Base-by-base conservation (phyloP, 2,797 vertebrate genomes). In the Myotis myotis region DNA sequence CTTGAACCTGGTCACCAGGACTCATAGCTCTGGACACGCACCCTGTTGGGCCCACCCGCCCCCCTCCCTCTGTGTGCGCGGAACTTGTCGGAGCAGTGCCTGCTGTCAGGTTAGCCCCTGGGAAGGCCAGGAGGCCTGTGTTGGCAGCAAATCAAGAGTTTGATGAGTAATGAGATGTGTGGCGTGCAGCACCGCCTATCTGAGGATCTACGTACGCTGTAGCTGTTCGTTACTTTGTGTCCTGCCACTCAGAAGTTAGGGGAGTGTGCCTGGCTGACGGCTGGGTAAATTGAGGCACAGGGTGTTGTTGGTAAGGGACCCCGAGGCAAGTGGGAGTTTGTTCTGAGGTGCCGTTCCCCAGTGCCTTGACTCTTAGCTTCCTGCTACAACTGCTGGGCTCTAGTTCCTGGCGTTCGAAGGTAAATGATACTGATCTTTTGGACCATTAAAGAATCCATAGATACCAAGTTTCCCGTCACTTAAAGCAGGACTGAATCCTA, bases 101-200 rank as follows among this genome's bases (percentile, higher is more conserved):
- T 90, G 78, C 74, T 78, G 80, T 85, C 88, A 55, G 76, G 71
- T 55, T 92, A 90, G 88, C 91, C 95, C 66, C 20, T 85, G 62
- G 91, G 90, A 93, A 82, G 93, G 89, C 76, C 17, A 30, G 71
- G 93, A 94, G 87, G 68, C 74, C 51, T 23, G 64, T 71, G 25
- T 75, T 88, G 96, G 90, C 95, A 70, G 76, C 93, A 93, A 70
- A 91, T 74, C 91, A 94, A 89, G 91, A 97, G 94, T 90, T 70
- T 81, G 82, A 64, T 76, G 93, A 91, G 64, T 92, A 80, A 83
- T 41, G 71, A 78, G 91, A 36, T 23, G 9, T 47, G 90, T 83
- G 66, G 79, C 88, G 91, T 88, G 93, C 80, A 87, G 84, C 78
- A 93, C 91, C 92, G 97, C 81, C 86, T 85, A n/a, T 95, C 86